Conservation (phyloP, 1,140 invertebrate species). For the Drosophila suzukii region DNA sequence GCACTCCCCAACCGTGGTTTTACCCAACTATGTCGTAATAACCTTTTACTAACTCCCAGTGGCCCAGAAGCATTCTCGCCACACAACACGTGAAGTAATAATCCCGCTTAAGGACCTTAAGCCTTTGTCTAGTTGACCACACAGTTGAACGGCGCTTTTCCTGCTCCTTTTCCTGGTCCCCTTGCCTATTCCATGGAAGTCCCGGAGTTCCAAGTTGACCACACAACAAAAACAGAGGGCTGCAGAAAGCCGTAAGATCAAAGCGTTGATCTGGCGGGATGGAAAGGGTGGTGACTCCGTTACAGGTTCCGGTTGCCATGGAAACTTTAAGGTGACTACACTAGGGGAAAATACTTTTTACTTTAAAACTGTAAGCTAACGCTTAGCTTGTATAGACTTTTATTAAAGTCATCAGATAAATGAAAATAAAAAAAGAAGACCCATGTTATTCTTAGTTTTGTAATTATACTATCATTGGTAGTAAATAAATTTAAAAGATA, state of each 20-base stretch:
- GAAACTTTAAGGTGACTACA: slow-evolving; percentile 31
- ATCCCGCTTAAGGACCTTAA: slow-evolving; percentile 55
- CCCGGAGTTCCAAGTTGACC: slow-evolving; percentile 30
- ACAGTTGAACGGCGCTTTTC: neutral
- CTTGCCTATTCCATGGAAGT: neutral
- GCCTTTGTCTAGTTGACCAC: slow-evolving; percentile 49
- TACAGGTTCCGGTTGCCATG: slow-evolving; percentile 31
- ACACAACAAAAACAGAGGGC: slow-evolving; percentile 33
- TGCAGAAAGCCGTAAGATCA: slow-evolving; percentile 39
- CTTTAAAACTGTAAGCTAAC: too few species aligned
- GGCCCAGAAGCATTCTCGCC: slow-evolving; percentile 20
- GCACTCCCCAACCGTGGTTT: neutral
- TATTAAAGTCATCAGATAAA: too few species aligned
- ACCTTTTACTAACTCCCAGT: slow-evolving; percentile 25
- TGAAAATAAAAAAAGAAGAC: too few species aligned
- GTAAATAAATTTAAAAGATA: too few species aligned
- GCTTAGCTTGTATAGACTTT: too few species aligned
- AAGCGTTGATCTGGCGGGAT: slow-evolving; percentile 40
- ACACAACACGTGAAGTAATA: slow-evolving; percentile 56
- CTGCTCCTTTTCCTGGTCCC: neutral
- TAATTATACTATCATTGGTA: too few species aligned
- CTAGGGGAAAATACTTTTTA: neutral
- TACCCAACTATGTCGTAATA: slow-evolving; percentile 31
- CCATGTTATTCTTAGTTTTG: too few species aligned
- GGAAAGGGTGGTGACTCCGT: slow-evolving; percentile 6